Conservation (phyloP, 1,140 invertebrate genomes). For the Plutomurus gul region DNA sequence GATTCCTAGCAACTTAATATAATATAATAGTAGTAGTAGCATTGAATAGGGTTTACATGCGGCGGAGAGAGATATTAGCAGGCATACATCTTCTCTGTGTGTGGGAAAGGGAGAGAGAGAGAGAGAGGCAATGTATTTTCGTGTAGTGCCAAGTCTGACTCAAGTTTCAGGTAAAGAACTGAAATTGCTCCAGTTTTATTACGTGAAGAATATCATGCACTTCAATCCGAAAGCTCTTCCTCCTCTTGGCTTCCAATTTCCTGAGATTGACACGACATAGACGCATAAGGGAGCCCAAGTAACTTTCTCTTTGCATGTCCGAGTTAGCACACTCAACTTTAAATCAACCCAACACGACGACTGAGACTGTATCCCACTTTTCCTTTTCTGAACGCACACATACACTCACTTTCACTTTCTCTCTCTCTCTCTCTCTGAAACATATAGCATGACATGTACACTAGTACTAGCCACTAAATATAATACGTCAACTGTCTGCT, state of each 20-base stretch:
- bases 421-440: too few species aligned
- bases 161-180: conserved; percentile 12
- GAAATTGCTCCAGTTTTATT: conserved; percentile 44
- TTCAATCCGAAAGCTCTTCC: not conserved
- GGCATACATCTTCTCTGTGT: not conserved
- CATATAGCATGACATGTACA: too few species aligned
- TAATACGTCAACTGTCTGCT: too few species aligned
- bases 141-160: not conserved
- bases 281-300: not conserved
- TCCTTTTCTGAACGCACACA: too few species aligned
- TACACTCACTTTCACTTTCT: too few species aligned
- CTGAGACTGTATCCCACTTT: too few species aligned
- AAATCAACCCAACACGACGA: too few species aligned
- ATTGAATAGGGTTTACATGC: too few species aligned
- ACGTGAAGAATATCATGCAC: conserved; percentile 23
- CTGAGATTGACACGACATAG: conserved; percentile 39
- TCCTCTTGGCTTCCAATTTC: conserved; percentile 37
- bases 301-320: not conserved
- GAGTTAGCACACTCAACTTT: not conserved
- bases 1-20: too few species aligned
- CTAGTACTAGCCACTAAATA: too few species aligned
- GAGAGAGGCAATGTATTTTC: not conserved
- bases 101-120: not conserved
- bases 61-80: too few species aligned
- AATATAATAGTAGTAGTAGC: too few species aligned